These are phyloP conservation scores for Bombyx huttoni DNA, from an alignment of 2,888 invertebrate genomes.

Conservation along the genomic window DNA sequence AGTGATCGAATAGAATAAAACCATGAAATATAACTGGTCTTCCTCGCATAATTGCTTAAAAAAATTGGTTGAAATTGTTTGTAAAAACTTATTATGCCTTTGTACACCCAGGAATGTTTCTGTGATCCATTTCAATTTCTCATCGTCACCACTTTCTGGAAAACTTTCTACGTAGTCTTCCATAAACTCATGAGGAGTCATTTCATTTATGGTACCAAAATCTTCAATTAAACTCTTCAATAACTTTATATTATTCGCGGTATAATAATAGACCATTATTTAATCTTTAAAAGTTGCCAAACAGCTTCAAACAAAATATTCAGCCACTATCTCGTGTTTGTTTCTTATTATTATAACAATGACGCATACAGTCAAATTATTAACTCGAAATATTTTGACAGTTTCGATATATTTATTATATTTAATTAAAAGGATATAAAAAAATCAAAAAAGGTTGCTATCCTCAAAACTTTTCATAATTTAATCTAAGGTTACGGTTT, in stretches of 20 bases:
- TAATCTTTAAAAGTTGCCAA: slow-evolving; percentile 10
- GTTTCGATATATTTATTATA: no score
- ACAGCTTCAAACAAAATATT: no score
- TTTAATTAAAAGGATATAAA: no score
- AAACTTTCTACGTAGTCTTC: slow-evolving; percentile 46
- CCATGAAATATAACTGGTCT: slow-evolving; percentile 45
- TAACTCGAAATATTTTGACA: no score
- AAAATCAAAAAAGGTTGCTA: no score
- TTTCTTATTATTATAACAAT: no score
- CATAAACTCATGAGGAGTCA: slow-evolving; percentile 52
- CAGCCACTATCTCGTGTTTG: no score
- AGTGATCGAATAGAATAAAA: slow-evolving; percentile 40
- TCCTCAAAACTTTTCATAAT: no score
- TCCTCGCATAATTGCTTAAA: slow-evolving; percentile 36
- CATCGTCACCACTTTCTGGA: slow-evolving; percentile 36
- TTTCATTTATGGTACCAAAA: slow-evolving; percentile 27
- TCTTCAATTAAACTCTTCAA: slow-evolving; percentile 43
- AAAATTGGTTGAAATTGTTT: slow-evolving; percentile 28
- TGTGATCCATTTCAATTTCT: slow-evolving; percentile 50
- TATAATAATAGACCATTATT: slow-evolving; percentile 57
- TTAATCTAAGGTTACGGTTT: no score
- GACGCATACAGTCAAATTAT: no score
- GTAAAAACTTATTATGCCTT: slow-evolving; percentile 40
- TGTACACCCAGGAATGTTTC: slow-evolving; percentile 48
- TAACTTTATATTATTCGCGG: slow-evolving; percentile 50